A percentile compares a stretch with the other conserved stretches of the same genome.
Conservation (phyloP, 2,888 invertebrate genomes). For the Miltochrista miniata region DNA sequence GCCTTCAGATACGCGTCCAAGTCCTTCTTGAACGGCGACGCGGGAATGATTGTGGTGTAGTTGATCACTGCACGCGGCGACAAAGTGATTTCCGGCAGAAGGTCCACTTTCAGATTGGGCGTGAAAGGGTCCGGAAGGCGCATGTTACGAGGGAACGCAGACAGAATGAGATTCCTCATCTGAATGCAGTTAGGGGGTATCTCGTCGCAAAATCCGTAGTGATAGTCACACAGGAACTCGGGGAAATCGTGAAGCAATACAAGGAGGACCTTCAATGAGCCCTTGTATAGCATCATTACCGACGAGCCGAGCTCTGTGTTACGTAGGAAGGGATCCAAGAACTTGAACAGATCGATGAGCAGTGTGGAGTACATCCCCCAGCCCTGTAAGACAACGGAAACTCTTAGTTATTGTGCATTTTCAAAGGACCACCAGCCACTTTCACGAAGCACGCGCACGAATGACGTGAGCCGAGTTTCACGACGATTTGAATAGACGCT, state of each 20-base stretch:
- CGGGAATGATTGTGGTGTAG: conserved; percentile 93
- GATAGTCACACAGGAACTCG: conserved; percentile 99
- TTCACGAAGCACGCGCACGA: too few species aligned
- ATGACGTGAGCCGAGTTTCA: too few species aligned
- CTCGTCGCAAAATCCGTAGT: conserved; percentile 99
- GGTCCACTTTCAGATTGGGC: conserved; percentile 97
- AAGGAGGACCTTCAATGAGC: conserved; percentile 95
- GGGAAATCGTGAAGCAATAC: conserved; percentile 99
- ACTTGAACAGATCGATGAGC: conserved; percentile 97
- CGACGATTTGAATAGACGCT: too few species aligned
- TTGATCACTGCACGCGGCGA: conserved; percentile 96
- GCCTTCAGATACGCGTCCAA: conserved; percentile 98
- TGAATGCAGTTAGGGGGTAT: conserved; percentile 99
- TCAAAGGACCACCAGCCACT: background rate
- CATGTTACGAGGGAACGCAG: conserved; percentile 99
- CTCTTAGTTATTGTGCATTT: background rate
- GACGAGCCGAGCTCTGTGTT: conserved; percentile 98
- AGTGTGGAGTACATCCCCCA: conserved; percentile 99
- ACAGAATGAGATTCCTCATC: conserved; percentile 98
- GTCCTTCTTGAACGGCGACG: conserved; percentile 95
- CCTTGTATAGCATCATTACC: conserved; percentile 97
- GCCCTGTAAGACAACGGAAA: conserved; percentile 77
- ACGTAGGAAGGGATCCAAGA: conserved; percentile 97
- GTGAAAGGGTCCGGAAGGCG: conserved; percentile 99
- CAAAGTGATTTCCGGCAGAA: conserved; percentile 93